These are phyloP conservation scores for Chironomus tepperi DNA, from an alignment of 1,140 invertebrate species.

Conservation along the genomic window DNA sequence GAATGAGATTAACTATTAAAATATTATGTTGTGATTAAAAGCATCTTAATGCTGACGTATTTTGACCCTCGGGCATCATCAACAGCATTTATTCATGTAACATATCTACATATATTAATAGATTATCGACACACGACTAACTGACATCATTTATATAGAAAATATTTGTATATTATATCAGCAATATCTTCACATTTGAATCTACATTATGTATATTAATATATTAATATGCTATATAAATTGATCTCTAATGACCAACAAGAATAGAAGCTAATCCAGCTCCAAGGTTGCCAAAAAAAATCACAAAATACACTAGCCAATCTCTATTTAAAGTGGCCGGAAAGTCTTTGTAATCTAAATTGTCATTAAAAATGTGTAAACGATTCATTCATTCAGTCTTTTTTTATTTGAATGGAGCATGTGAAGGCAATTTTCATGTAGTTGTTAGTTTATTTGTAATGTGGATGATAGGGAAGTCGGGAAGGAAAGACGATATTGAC, in stretches of 20 bases:
- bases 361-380: neutral
- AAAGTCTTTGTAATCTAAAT: neutral
- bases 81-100: neutral
- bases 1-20: neutral
- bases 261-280: slow-evolving; percentile 16
- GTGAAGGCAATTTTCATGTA: neutral
- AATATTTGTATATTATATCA: neutral
- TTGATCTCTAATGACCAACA: neutral
- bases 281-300: neutral
- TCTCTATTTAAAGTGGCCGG: neutral
- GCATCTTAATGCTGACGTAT: neutral
- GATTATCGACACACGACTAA: neutral
- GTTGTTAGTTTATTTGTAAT: too few species aligned
- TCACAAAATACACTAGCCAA: neutral
- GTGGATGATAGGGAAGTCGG: too few species aligned
- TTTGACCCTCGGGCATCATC: neutral
- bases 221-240: neutral
- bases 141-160: neutral
- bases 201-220: neutral
- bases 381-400: neutral
- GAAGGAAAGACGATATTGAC: too few species aligned
- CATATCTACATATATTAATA: neutral
- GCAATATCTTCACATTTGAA: neutral
- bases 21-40: neutral
- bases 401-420: neutral